phyloP scores from a whole-genome alignment of 2,113 vertebrate genomes.

The Rousettus leschenaultii region DNA sequence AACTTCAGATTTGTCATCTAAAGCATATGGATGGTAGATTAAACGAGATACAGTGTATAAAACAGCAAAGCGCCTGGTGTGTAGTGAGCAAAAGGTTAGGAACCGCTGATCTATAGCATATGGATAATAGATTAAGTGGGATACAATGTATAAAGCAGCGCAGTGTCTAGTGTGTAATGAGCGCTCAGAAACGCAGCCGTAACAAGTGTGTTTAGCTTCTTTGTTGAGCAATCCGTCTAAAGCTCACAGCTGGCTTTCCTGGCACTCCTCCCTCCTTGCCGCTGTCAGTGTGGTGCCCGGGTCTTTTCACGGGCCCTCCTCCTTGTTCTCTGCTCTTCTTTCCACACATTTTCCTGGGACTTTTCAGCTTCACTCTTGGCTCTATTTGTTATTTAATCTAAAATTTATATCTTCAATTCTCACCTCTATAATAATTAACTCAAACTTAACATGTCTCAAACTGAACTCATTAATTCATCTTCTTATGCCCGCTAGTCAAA shows the following conservation, averaged over 20 bases:
- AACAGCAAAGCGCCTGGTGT: neutral
- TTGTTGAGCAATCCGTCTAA: rapidly evolving
- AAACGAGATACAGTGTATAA: neutral
- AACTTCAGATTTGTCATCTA: neutral
- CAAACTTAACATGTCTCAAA: neutral
- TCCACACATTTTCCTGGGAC: neutral
- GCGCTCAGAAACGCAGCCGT: neutral
- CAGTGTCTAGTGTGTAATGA: neutral
- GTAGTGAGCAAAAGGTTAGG: no score
- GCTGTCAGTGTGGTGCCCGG: neutral
- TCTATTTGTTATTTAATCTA: neutral
- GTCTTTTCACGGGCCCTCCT: rapidly evolving
- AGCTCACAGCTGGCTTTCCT: neutral
- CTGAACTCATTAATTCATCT: neutral
- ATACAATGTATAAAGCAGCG: neutral
- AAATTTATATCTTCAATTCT: neutral
- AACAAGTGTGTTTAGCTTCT: neutral
- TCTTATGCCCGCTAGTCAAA: neutral
- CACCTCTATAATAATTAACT: neutral
- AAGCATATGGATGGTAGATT: neutral
- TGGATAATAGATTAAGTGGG: neutral
- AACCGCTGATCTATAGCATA: neutral
- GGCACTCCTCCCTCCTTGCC: neutral
- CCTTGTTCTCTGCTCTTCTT: neutral
- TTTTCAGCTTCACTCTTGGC: neutral